Evolutionary conservation across 2,797 vertebrate species (phyloP).

Genomic region (Adrianichthys oophorus): DNA sequence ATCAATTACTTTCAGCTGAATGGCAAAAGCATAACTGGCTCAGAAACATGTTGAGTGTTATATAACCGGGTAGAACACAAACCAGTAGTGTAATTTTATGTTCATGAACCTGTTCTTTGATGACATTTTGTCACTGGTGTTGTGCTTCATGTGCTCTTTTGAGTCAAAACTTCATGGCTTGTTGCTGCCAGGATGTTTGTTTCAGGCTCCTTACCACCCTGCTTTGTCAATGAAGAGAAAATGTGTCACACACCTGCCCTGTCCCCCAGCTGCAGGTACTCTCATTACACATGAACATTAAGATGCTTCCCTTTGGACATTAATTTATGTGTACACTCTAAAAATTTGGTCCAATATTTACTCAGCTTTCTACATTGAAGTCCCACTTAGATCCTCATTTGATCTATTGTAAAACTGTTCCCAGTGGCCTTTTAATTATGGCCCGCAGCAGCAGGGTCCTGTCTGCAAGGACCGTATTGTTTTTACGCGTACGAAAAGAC

Average conservation of each 20-base stretch:
- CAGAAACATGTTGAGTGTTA: slow-evolving; percentile 45
- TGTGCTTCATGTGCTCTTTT: slow-evolving; percentile 25
- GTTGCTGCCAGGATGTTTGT: slow-evolving; percentile 32
- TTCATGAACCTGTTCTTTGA: slow-evolving; percentile 14
- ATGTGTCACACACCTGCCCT: slow-evolving; percentile 49
- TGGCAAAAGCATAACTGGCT: slow-evolving; percentile 48
- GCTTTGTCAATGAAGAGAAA: slow-evolving; percentile 49
- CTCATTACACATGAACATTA: not conserved
- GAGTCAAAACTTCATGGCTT: slow-evolving; percentile 33
- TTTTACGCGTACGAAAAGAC: too few relatives aligned
- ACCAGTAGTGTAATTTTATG: slow-evolving; percentile 26
- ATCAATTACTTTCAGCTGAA: slow-evolving; percentile 53
- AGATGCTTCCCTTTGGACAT: too few relatives aligned
- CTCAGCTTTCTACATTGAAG: too few relatives aligned
- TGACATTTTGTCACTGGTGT: slow-evolving; percentile 11
- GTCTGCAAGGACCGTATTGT: too few relatives aligned
- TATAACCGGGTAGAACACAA: slow-evolving; percentile 45
- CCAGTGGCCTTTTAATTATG: too few relatives aligned
- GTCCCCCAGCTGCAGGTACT: slow-evolving; percentile 46
- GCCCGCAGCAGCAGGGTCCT: too few relatives aligned
- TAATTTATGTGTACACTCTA: too few relatives aligned
- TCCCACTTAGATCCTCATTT: too few relatives aligned
- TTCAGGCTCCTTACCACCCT: slow-evolving; percentile 36
- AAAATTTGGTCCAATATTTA: too few relatives aligned
- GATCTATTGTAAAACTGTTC: too few relatives aligned